phyloP scores from a whole-genome alignment of 2,113 vertebrate species.

The Sterrhoptilus dennistouni region DNA sequence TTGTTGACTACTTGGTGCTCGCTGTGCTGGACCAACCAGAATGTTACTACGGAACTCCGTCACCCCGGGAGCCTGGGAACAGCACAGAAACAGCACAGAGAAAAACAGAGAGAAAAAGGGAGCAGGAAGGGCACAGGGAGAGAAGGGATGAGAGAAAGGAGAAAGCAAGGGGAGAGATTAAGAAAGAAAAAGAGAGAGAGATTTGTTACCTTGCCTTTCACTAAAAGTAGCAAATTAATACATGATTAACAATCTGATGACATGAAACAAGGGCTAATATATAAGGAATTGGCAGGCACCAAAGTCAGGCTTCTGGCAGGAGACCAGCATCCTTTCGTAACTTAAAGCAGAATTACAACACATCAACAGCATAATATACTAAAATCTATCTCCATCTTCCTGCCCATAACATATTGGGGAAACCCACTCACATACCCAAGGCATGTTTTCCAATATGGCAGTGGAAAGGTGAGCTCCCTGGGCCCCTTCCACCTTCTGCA shows the following conservation, averaged over 20 bases:
- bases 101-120: neutral
- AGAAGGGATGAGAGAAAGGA: neutral
- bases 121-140: neutral
- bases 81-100: slow-evolving; percentile 35
- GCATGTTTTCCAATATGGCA: neutral
- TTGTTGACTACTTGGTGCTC: slow-evolving; percentile 63
- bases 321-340: slow-evolving; percentile 8
- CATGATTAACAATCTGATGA: slow-evolving; percentile 38
- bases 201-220: slow-evolving; percentile 57
- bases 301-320: slow-evolving; percentile 14
- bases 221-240: slow-evolving; percentile 29
- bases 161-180: neutral
- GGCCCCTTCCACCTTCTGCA: neutral
- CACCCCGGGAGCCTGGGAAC: slow-evolving; percentile 76
- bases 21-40: slow-evolving; percentile 75
- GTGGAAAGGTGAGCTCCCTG: neutral
- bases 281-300: neutral
- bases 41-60: slow-evolving; percentile 80
- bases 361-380: neutral
- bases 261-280: slow-evolving; percentile 11
- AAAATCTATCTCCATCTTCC: slow-evolving; percentile 7
- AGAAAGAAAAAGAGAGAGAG: neutral
- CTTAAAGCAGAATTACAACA: slow-evolving; percentile 8
- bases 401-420: neutral
- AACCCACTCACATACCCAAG: neutral